phyloP scores from a whole-genome alignment of 1,140 invertebrate species.

The Helicorthomorpha holstii region DNA sequence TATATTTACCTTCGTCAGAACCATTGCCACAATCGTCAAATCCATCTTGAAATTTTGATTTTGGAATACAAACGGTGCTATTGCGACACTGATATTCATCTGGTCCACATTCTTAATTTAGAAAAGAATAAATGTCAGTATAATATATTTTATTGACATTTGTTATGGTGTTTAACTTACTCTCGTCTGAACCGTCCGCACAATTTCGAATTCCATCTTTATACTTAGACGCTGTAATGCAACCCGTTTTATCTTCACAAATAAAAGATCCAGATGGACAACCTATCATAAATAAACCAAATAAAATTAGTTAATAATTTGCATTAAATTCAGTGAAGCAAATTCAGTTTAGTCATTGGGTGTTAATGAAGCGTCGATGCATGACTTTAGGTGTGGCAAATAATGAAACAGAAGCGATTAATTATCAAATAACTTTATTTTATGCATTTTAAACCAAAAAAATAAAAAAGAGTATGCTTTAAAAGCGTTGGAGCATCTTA shows the following conservation, averaged over 20 bases:
- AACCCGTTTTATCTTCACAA: neutral
- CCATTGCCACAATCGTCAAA: constrained; percentile 3
- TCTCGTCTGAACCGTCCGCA: constrained; percentile 7
- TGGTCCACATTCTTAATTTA: neutral
- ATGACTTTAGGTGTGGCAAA: no score
- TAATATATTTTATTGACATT: neutral
- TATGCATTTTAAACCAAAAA: no score
- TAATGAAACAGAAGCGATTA: no score
- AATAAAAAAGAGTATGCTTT: no score
- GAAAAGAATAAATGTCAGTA: neutral
- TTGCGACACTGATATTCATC: constrained; percentile 1
- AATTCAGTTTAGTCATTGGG: no score
- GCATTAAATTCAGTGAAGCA: no score
- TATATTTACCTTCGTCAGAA: constrained; percentile 5
- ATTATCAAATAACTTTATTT: no score
- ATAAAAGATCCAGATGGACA: constrained; percentile 1
- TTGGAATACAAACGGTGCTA: neutral
- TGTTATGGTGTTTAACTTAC: constrained; percentile 1
- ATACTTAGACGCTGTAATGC: neutral
- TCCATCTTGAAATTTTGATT: neutral
- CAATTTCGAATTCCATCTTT: constrained; percentile 3
- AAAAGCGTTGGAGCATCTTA: no score
- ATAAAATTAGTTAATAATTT: no score
- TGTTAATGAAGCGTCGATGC: no score
- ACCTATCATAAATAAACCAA: no score